Evolutionary conservation across 2,113 vertebrate species (phyloP), one percentile per base, ranked within the genome.

Genomic region (Tangachromis dhanisi): DNA sequence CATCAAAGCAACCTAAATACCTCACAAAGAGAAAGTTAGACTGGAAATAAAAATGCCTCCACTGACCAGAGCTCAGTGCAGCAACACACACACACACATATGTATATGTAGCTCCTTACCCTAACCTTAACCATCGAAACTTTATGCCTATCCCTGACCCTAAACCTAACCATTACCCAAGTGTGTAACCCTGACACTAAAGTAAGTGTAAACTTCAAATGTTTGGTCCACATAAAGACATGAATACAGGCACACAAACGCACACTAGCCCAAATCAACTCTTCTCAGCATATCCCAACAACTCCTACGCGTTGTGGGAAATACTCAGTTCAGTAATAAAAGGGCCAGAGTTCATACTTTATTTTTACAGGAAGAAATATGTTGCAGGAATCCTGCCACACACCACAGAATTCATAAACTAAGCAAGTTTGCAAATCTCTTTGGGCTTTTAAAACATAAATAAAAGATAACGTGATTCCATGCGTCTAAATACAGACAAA

Each of bases 151-250:
- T 12, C n/a, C 54, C 24, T 16, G 12, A 59, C 24, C 54, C 3
- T 24, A 0, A 59, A 1, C 24, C 55, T 29, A 59, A 59, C 55
- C 24, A 0, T 1, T 29, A 59, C 13, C 24, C 24, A 16, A 16
- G 3, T 59, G 55, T 59, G 24, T 59, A 59, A 5, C 55, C 38
- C 38, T 40, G 38, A 40, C 10, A 40, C 38, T 40, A 40, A 40
- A 38, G 35, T 38, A 38, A 38, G 45, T 17, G 45, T 47, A 57
- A 57, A 29, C 54, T 0, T 57, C 1, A 1, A 5, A 2, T 57
- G 8, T 59, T 9, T 59, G 13, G 55, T 59, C 55, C 55, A 16
- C 13, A 9, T 29, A 59, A 29, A 59, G 8, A 59, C 24, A 59
- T 16, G 8, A 16, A 68, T 35, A 40, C 19, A 40, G 19, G 7